Base-by-base conservation (phyloP, 2,888 invertebrate species). In the Oscheius sp. region DNA sequence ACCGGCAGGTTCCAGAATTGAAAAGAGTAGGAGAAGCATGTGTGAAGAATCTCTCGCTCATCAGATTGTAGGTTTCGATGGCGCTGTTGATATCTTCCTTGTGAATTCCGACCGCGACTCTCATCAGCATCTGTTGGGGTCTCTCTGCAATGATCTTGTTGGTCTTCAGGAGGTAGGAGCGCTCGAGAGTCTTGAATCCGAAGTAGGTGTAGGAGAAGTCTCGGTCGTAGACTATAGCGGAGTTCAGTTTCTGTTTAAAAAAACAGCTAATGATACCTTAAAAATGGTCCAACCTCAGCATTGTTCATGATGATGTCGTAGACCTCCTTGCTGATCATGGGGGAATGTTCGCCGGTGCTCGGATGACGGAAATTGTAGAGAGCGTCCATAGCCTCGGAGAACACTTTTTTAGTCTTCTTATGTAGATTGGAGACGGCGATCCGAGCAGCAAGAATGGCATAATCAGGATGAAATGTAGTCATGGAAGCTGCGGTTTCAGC, bases 401-500 rank as follows among this genome's bases (percentile, higher is more conserved):
- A 88, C n/a, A 80, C 81, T 91, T 97, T 96, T 89, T 94, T 96
- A 0, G 98, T 98, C 92, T 99, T 96, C 89, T 99, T 99, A 89
- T 99, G 98, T 77, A 99, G 92, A 91, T 99, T 99, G 0, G 97
- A 96, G 59, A 99, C 94, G 7, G 96, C 97, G 87, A 99, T 94
- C 83, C 98, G 92, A 13, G 92, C 92, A 21, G 92, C 92, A 1
- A 92, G 89, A 42, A 91, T 89, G 50, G 92, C 97, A 92, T 98
- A 99, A 91, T 99, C 98, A 0, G 97, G 96, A 91, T 99, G 98
- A 87, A 94, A 94, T 2, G 96, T 96, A 0, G 98, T 97, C 94
- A 97, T 94, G 47, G 95, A 95, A 11, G 98, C 98, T n/a, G 98
- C 95, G 55, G 95, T 98, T 91, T 99, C 98, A 0, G 99, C 99